Evolutionary conservation across 2,113 vertebrate species (phyloP), one percentile per base, ranked within the genome.

Genomic region (Bombycilla garrulus): DNA sequence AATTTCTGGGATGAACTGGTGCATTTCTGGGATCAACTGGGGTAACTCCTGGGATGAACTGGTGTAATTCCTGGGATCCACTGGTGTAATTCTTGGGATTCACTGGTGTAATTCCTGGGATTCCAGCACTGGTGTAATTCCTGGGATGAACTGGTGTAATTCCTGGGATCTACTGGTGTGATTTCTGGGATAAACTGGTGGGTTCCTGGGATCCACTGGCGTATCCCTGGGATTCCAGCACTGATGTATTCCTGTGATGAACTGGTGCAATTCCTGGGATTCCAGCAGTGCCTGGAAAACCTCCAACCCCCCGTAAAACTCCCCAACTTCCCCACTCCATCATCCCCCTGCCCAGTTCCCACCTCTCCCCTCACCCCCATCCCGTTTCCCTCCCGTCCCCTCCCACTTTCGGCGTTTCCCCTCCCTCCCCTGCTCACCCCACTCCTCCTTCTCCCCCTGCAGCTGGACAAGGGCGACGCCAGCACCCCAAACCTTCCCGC

Each of bases 391-490:
- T n/a, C 56, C 45, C 11, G 4, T 18, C 53, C 24, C 48, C 44
- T 48, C 53, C 53, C 25, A 42, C 19, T 7, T 31, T 31, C 0
- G 1, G 20, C 15, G 5, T 2, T 9, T 2, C 6, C 72, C 6
- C 72, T n/a, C 31, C 54, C 20, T 61, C 31, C 4, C 0, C 25
- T 92, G 25, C 80, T 3, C 76, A 21, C 11, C 40, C 0, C 44
- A 20, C 15, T 69, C 47, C 20, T 35, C 86, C 48, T 21, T 42
- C 54, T 79, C 7, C 53, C 2, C 72, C 56, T 9, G 21, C 97
- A 99, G 99, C 98, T 99, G 92, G 99, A 99, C 97, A 99, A 99
- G 97, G 99, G 99, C 72, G 99, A 99, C 85, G 98, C 98, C 48
- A 96, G 93, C 58, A 97, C 98, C 7, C 98, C 99, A 84, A 97